Evolutionary conservation across 64 coral and sea anemone genomes (phyloP).

Genomic region (Catalaphyllia jardinei): DNA sequence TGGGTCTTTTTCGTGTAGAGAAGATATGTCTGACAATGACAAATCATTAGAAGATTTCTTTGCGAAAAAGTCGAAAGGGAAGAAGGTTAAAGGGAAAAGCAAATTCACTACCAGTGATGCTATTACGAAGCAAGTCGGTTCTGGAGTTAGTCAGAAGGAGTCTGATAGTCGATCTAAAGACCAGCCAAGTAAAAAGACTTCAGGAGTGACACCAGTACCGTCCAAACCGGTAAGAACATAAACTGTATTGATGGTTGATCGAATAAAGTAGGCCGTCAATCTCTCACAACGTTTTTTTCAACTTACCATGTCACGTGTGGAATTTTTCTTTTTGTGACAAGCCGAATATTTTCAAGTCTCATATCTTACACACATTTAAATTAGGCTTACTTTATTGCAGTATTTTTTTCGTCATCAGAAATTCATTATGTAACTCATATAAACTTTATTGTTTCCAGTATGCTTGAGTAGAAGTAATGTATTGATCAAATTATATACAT

Average conservation of each 20-base stretch:
- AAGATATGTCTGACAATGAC: slow-evolving; percentile 91
- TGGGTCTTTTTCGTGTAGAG: slow-evolving; percentile 70
- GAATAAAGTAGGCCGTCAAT: background rate
- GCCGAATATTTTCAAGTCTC: too few species aligned
- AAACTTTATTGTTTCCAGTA: too few species aligned
- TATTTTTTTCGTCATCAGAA: background rate
- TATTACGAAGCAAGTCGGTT: slow-evolving; percentile 93
- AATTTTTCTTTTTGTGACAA: background rate
- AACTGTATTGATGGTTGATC: background rate
- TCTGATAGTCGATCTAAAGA: slow-evolving; percentile 78
- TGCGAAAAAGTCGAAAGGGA: slow-evolving; percentile 97
- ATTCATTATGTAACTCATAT: too few species aligned
- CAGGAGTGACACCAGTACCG: slow-evolving; percentile 52
- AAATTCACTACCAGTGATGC: slow-evolving; percentile 93
- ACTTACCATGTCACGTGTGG: background rate
- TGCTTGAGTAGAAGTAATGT: too few species aligned
- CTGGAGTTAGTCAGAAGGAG: slow-evolving; percentile 73
- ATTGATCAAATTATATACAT: too few species aligned
- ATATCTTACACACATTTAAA: background rate
- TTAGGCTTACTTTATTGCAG: background rate
- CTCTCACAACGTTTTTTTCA: background rate
- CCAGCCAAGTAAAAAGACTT: slow-evolving; percentile 69
- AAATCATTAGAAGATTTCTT: slow-evolving; percentile 99
- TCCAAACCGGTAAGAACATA: slow-evolving; percentile 54
- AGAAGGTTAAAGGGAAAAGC: slow-evolving; percentile 91